Conservation (phyloP, 2,113 vertebrate genomes). For the Phoxinus phoxinus region DNA sequence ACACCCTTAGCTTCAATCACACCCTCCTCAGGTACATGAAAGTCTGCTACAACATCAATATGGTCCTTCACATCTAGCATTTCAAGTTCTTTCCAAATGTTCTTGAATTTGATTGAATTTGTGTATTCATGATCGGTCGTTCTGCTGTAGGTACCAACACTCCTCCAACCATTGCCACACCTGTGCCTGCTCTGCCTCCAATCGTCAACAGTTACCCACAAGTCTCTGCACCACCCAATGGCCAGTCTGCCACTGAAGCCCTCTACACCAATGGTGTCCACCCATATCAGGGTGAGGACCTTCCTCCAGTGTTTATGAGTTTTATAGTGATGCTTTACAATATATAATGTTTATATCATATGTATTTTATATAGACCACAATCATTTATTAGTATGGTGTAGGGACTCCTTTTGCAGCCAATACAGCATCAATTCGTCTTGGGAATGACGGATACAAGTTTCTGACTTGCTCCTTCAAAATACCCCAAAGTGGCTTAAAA, state of each 20-base stretch:
- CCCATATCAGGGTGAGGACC: slow-evolving; percentile 82
- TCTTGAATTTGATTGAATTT: not conserved
- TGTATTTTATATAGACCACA: no score
- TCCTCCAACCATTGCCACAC: slow-evolving; percentile 86
- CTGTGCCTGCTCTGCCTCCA: slow-evolving; percentile 83
- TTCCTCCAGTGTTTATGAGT: not conserved
- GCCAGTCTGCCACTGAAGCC: slow-evolving; percentile 84
- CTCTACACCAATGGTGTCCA: slow-evolving; percentile 89
- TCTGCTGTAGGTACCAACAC: slow-evolving; percentile 83
- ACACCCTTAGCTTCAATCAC: slow-evolving; percentile 89
- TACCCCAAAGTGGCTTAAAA: no score
- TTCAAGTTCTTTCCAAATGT: slow-evolving; percentile 32
- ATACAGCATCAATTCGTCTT: no score
- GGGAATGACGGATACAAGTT: no score
- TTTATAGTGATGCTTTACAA: not conserved
- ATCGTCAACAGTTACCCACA: slow-evolving; percentile 86
- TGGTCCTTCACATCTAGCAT: slow-evolving; percentile 19
- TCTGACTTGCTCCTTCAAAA: no score
- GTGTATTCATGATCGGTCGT: not conserved
- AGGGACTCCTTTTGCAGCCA: no score
- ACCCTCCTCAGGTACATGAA: slow-evolving; percentile 87
- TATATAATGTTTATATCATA: not conserved
- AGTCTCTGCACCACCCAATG: slow-evolving; percentile 80
- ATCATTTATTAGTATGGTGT: no score
- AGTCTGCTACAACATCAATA: slow-evolving; percentile 36